A percentile compares a stretch with the other conserved stretches of the same genome.
These are phyloP conservation scores for Esperia sulphurella DNA, from an alignment of 2,888 invertebrate genomes.

Conservation along the genomic window DNA sequence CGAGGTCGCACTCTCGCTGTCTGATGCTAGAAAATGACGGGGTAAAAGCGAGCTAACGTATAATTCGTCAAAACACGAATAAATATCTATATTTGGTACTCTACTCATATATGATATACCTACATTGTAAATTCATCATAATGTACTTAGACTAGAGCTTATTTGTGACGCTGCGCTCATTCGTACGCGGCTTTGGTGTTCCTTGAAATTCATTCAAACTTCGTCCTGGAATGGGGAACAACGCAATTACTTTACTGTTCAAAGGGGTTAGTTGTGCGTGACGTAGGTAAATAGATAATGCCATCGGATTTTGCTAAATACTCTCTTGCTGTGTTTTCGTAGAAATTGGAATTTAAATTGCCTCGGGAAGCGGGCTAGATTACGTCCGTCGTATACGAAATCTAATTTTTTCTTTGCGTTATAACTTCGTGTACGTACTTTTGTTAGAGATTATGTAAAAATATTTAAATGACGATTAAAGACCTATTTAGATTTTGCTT, in stretches of 20 bases:
- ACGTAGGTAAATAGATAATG: slow-evolving; percentile 26
- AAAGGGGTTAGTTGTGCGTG: slow-evolving; percentile 42
- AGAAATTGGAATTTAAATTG: not conserved
- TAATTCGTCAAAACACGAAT: slow-evolving; percentile 62
- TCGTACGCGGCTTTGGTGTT: slow-evolving; percentile 32
- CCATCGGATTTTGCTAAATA: slow-evolving; percentile 1
- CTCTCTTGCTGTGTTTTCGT: not conserved
- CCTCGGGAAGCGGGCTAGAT: not conserved
- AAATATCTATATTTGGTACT: not conserved
- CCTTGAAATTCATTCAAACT: slow-evolving; percentile 44
- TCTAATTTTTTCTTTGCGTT: not conserved
- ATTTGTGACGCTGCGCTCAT: slow-evolving; percentile 20
- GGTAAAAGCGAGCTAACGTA: slow-evolving; percentile 69
- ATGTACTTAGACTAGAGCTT: not conserved
- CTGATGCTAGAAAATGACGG: slow-evolving; percentile 67
- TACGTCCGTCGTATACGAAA: not conserved
- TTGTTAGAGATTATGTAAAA: not conserved
- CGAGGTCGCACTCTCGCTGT: slow-evolving; percentile 73
- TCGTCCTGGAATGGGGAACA: slow-evolving; percentile 39
- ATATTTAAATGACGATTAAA: not conserved
- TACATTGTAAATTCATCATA: slow-evolving; percentile 2
- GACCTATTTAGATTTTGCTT: too few species aligned
- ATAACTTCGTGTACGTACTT: not conserved
- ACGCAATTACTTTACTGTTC: slow-evolving; percentile 51
- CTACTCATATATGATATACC: not conserved